These are phyloP conservation scores for Petrocephalus schoutedeni DNA, from an alignment of 2,797 vertebrate genomes.

Conservation along the genomic window DNA sequence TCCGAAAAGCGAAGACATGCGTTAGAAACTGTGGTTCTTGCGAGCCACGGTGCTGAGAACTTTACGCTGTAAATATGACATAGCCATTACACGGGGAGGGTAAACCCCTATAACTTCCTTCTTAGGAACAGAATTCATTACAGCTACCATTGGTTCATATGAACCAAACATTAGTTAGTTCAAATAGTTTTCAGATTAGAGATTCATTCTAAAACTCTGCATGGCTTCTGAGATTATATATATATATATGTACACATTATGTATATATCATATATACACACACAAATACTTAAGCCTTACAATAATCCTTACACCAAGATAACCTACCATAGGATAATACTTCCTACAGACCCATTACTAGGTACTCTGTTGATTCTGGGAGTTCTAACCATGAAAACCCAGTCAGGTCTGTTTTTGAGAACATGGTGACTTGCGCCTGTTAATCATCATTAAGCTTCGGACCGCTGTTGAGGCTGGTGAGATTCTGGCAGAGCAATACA, in stretches of 20 bases:
- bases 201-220: constrained; percentile 8
- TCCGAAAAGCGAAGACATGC: not conserved
- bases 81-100: constrained; percentile 26
- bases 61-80: constrained; percentile 19
- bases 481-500: not conserved
- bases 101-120: not conserved
- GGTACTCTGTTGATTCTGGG: not conserved
- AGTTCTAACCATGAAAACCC: not conserved
- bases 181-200: constrained; percentile 7
- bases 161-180: constrained; percentile 2
- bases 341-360: not conserved
- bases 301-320: constrained; percentile 10
- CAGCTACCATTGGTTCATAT: constrained; percentile 2
- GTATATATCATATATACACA: not conserved
- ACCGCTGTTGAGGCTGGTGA: not conserved
- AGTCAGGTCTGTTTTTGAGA: not conserved
- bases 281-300: constrained; percentile 16
- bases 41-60: not conserved
- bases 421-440: not conserved
- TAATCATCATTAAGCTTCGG: not conserved
- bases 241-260: constrained; percentile 16
- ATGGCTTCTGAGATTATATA: constrained; percentile 32
- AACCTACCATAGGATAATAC: not conserved
- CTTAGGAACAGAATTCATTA: constrained; percentile 8
- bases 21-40: not conserved